phyloP scores from a whole-genome alignment of 1,140 invertebrate genomes.

The Bombus superbus region DNA sequence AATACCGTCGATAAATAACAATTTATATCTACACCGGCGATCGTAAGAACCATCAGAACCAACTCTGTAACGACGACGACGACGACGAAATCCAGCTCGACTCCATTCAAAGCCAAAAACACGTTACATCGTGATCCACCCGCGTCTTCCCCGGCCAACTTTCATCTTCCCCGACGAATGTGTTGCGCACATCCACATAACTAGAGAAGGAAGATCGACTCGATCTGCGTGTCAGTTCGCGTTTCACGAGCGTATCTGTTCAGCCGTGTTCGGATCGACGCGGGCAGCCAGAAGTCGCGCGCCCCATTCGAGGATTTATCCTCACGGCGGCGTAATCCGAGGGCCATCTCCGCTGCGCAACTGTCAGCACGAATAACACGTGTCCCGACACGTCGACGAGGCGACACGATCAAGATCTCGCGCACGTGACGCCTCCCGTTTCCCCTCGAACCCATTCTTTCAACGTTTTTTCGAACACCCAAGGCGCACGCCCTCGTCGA shows the following conservation, averaged over 20 bases:
- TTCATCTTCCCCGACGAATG: not conserved
- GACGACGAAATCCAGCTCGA: not conserved
- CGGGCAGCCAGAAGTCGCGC: constrained; percentile 57
- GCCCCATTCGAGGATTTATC: constrained; percentile 62
- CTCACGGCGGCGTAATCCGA: constrained; percentile 63
- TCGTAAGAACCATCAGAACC: too few relatives aligned
- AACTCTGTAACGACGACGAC: not conserved
- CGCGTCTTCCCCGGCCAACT: not conserved
- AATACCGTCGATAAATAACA: too few relatives aligned
- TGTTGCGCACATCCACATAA: not conserved
- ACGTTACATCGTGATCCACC: not conserved
- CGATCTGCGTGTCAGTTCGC: constrained; percentile 41
- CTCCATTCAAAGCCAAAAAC: not conserved
- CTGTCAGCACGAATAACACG: constrained; percentile 66
- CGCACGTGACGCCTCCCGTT: constrained; percentile 36
- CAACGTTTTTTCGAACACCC: not conserved
- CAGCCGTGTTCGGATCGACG: constrained; percentile 49
- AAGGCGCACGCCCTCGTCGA: constrained; percentile 40
- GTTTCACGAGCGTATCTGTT: constrained; percentile 47
- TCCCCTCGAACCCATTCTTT: not conserved
- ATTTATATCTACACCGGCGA: too few relatives aligned
- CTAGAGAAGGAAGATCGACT: constrained; percentile 1
- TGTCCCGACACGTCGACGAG: constrained; percentile 51
- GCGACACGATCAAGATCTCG: constrained; percentile 70
- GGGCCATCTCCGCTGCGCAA: constrained; percentile 65